Evolutionary conservation across 2,113 vertebrate genomes (phyloP).

Genomic region (Ctenodactylus gundi): DNA sequence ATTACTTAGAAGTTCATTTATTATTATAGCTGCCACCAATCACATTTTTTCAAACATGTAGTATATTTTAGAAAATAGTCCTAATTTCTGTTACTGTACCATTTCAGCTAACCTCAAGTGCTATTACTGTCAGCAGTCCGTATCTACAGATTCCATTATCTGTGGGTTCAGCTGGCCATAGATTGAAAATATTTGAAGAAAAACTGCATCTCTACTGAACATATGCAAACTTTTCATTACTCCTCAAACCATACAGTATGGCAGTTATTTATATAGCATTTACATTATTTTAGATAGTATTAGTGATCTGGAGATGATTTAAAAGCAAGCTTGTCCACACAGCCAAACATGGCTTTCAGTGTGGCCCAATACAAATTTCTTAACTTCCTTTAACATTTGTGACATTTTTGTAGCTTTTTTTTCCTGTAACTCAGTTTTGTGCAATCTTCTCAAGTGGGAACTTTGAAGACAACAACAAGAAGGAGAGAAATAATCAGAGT

Average conservation of each 20-base stretch:
- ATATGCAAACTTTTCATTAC: not conserved
- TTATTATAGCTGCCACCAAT: not conserved
- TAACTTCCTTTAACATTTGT: too few relatives aligned
- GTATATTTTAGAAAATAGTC: not conserved
- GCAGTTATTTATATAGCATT: not conserved
- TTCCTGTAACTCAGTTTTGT: too few relatives aligned
- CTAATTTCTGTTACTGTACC: not conserved
- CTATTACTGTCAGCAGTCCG: not conserved
- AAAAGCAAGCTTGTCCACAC: too few relatives aligned
- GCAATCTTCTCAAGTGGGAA: too few relatives aligned
- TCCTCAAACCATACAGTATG: not conserved
- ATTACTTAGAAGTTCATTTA: constrained; percentile 40
- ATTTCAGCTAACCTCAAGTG: not conserved
- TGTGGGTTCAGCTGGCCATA: not conserved
- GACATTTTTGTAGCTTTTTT: too few relatives aligned
- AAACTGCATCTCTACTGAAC: not conserved
- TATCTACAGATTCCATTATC: not conserved
- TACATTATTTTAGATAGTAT: not conserved
- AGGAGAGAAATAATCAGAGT: too few relatives aligned
- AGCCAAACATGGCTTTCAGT: too few relatives aligned
- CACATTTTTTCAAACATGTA: not conserved
- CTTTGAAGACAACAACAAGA: too few relatives aligned
- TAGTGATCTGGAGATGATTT: not conserved
- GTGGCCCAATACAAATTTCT: too few relatives aligned
- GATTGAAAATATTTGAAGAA: not conserved